phyloP scores from a whole-genome alignment of 2,888 invertebrate species.

The Ophion ventricosus region DNA sequence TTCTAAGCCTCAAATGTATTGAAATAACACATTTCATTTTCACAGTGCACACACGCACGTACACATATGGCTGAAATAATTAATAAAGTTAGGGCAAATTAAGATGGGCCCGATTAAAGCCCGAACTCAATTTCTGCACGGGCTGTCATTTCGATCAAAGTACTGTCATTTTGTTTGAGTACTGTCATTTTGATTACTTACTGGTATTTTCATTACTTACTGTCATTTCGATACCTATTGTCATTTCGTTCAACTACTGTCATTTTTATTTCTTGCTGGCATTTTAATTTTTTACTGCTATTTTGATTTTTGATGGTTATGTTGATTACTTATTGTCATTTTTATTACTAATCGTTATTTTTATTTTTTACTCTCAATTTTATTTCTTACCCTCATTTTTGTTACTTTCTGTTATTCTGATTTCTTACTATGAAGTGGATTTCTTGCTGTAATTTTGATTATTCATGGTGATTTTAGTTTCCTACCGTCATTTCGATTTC shows the following conservation, averaged over 20 bases:
- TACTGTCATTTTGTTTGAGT: not conserved
- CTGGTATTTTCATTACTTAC: not conserved
- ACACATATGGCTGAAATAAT: too few relatives aligned
- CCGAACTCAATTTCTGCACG: too few relatives aligned
- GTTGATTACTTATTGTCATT: not conserved
- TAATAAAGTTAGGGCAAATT: too few relatives aligned
- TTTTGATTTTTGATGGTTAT: not conserved
- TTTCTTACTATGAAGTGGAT: not conserved
- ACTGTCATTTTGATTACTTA: not conserved
- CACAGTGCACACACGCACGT: too few relatives aligned
- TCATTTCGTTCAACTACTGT: not conserved
- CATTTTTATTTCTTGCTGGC: too few relatives aligned
- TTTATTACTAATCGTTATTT: not conserved
- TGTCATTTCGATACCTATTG: not conserved
- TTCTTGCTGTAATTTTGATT: not conserved
- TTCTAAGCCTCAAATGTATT: too few relatives aligned
- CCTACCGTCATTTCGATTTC: too few relatives aligned
- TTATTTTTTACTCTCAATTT: not conserved
- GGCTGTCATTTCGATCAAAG: not conserved
- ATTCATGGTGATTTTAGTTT: not conserved
- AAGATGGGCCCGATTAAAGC: too few relatives aligned
- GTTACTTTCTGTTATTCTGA: not conserved
- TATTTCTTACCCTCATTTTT: not conserved
- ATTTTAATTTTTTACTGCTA: not conserved
- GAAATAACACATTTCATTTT: too few relatives aligned